Evolutionary conservation across 2,797 vertebrate genomes (phyloP).

Genomic region (Sciurus carolinensis): DNA sequence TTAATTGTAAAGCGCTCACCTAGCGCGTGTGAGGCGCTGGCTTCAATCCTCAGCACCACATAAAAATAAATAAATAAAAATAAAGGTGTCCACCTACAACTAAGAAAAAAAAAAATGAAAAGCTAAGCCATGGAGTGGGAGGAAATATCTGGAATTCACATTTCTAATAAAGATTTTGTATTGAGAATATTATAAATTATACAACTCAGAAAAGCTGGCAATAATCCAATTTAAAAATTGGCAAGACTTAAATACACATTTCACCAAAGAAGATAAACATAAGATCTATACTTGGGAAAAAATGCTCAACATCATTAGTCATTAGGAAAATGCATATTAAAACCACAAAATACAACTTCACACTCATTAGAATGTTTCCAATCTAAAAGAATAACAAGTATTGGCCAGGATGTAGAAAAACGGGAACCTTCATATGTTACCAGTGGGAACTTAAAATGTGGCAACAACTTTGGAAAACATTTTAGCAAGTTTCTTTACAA

Average conservation of each 20-base stretch:
- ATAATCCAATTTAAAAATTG: background rate
- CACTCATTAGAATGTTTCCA: background rate
- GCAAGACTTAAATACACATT: background rate
- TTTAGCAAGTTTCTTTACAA: background rate
- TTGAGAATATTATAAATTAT: background rate
- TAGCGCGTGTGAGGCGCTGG: too few relatives aligned
- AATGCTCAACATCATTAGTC: background rate
- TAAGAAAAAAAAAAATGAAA: background rate
- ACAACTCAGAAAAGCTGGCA: background rate
- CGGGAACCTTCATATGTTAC: background rate
- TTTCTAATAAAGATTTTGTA: background rate
- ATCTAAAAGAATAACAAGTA: background rate
- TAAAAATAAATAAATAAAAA: too few relatives aligned
- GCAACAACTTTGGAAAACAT: background rate
- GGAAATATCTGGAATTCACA: constrained; percentile 5
- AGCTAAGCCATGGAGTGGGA: background rate
- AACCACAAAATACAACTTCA: background rate
- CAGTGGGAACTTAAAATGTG: background rate
- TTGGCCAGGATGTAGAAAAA: background rate
- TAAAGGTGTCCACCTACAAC: too few relatives aligned
- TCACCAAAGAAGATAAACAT: background rate
- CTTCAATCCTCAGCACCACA: too few relatives aligned
- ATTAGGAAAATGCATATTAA: background rate
- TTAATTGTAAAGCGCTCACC: too few relatives aligned
- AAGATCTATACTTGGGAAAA: background rate